Evolutionary conservation across 2,888 invertebrate genomes (phyloP).

Genomic region (Caenorhabditis sp.): DNA sequence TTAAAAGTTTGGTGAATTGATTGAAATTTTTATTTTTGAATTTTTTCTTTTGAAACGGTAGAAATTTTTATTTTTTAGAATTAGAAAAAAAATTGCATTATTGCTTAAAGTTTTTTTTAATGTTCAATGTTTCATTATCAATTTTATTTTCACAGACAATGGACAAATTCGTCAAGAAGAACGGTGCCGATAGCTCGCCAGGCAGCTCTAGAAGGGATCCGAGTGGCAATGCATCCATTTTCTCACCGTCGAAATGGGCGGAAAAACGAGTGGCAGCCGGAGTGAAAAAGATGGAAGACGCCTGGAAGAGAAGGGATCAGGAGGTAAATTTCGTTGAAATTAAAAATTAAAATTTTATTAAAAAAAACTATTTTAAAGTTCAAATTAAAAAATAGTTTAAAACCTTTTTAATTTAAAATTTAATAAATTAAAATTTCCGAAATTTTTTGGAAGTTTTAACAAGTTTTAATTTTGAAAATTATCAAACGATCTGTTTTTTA

Average conservation of each 20-base stretch:
- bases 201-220: not conserved
- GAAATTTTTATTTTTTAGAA: too few species aligned
- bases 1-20: too few species aligned
- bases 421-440: not conserved
- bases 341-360: not conserved
- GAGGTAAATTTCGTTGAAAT: conserved; percentile 15
- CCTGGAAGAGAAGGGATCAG: conserved; percentile 59
- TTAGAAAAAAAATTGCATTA: too few species aligned
- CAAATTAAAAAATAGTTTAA: too few species aligned
- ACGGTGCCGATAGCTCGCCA: conserved; percentile 13
- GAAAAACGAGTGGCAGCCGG: conserved; percentile 31
- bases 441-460: not conserved
- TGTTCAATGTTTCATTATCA: not conserved
- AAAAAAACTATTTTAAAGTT: too few species aligned
- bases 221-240: conserved; percentile 1
- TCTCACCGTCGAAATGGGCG: conserved; percentile 32
- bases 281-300: conserved; percentile 50
- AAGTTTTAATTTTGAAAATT: too few species aligned
- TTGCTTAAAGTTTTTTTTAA: too few species aligned
- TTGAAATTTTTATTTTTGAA: too few species aligned
- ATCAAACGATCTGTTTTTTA: too few species aligned
- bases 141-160: conserved; percentile 15
- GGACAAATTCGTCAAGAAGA: conserved; percentile 45
- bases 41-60: too few species aligned
- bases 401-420: too few species aligned